Evolutionary conservation across 2,888 invertebrate genomes (phyloP).

Genomic region (Spialia ferax): DNA sequence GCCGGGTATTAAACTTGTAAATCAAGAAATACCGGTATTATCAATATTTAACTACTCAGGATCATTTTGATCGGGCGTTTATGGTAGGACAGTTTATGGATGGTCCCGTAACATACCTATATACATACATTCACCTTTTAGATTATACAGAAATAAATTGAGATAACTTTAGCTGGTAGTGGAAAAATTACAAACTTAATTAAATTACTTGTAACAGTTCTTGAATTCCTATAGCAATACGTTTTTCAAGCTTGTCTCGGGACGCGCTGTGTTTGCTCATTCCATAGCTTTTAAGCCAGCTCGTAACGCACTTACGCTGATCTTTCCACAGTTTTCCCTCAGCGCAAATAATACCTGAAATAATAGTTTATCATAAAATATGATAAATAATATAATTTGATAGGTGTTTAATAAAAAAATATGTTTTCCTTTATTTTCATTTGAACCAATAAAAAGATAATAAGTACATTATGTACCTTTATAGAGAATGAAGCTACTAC

Average conservation of each 20-base stretch:
- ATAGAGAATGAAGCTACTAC: too few relatives aligned
- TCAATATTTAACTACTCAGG: too few relatives aligned
- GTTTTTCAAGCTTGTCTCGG: conserved; percentile 88
- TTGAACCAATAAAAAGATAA: too few relatives aligned
- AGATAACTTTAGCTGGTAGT: background rate
- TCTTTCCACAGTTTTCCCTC: conserved; percentile 94
- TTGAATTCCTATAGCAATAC: conserved; percentile 87
- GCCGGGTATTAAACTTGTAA: background rate
- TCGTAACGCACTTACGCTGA: conserved; percentile 91
- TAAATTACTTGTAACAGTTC: conserved; percentile 86
- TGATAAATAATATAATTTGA: too few relatives aligned
- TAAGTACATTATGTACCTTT: too few relatives aligned
- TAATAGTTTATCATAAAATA: background rate
- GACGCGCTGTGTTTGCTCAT: conserved; percentile 88
- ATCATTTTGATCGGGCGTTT: too few relatives aligned
- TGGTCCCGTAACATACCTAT: too few relatives aligned
- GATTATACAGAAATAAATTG: background rate
- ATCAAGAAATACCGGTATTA: background rate
- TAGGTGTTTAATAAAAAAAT: too few relatives aligned
- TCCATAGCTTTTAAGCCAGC: conserved; percentile 91
- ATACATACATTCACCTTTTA: background rate
- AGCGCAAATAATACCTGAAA: conserved; percentile 93
- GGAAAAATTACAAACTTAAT: background rate
- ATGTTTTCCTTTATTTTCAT: too few relatives aligned
- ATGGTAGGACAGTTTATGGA: background rate